phyloP scores from a whole-genome alignment of 2,797 vertebrate species.

The Brachymystax lenok region DNA sequence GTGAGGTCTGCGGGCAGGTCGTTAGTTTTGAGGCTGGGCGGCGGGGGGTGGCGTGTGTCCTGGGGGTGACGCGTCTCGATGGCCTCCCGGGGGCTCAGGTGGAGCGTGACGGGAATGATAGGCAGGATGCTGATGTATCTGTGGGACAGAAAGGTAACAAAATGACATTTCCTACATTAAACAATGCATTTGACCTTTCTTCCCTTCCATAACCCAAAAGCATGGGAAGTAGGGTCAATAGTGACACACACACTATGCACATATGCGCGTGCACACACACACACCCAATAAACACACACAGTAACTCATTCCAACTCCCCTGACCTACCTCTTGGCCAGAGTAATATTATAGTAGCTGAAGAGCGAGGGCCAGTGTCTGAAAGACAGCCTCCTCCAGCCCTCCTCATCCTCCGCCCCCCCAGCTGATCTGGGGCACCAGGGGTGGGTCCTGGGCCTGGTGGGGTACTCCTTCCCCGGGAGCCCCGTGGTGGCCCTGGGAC shows the following conservation, averaged over 20 bases:
- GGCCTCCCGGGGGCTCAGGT: conserved; percentile 87
- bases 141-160: conserved; percentile 9
- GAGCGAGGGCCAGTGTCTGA: conserved; percentile 95
- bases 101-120: conserved; percentile 89
- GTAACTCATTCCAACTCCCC: too few relatives aligned
- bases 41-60: conserved; percentile 79
- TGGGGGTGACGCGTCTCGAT: conserved; percentile 90
- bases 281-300: neutral
- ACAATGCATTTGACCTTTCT: neutral
- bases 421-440: conserved; percentile 82
- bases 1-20: conserved; percentile 87
- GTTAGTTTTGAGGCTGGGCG: conserved; percentile 50
- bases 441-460: conserved; percentile 36
- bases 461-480: conserved; percentile 35
- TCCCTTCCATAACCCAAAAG: neutral
- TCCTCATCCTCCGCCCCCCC: conserved; percentile 93
- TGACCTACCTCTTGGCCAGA: conserved; percentile 86
- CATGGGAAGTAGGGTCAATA: neutral
- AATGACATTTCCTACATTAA: too few relatives aligned
- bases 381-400: conserved; percentile 93
- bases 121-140: conserved; percentile 98
- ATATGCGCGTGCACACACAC: neutral
- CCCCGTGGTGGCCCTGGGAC: conserved; percentile 72
- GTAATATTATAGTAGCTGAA: conserved; percentile 98
- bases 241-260: neutral